Percentiles rank a stretch among this genome's conserved stretches.
These are phyloP conservation scores for Erythrocercus mccallii DNA, from an alignment of 2,113 vertebrate genomes.

Conservation along the genomic window DNA sequence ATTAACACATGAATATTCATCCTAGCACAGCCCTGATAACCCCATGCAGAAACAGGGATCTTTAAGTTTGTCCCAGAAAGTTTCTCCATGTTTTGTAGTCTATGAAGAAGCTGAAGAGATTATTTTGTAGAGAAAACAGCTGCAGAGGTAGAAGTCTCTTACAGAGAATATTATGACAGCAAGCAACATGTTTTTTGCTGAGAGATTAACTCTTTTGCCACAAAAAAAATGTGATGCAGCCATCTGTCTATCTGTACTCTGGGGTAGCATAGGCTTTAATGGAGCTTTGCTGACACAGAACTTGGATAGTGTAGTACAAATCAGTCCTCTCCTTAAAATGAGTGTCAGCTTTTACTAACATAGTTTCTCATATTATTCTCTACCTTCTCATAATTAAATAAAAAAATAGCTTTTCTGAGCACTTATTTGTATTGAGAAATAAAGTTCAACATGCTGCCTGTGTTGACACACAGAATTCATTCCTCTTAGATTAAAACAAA, in stretches of 20 bases:
- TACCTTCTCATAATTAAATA: not conserved
- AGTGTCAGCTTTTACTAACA: not conserved
- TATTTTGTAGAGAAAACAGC: not conserved
- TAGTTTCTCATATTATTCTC: not conserved
- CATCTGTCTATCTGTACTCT: fast-evolving
- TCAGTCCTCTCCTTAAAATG: not conserved
- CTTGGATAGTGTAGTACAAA: not conserved
- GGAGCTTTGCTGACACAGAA: not conserved
- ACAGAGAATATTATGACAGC: not conserved
- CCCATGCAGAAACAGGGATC: not conserved
- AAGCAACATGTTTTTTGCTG: not conserved
- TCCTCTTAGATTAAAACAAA: not conserved
- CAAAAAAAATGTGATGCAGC: not conserved
- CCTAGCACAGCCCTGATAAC: not conserved
- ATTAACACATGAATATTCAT: not conserved
- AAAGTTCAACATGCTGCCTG: not conserved
- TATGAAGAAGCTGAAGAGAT: not conserved
- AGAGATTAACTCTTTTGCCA: not conserved
- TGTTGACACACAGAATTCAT: not conserved
- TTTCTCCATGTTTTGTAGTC: not conserved
- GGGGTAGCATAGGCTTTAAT: not conserved
- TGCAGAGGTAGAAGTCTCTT: not conserved
- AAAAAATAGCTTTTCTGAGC: not conserved
- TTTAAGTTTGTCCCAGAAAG: not conserved
- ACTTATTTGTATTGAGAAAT: not conserved